These are phyloP conservation scores for Neuroterus valhalla DNA, from an alignment of 1,140 invertebrate genomes.

Conservation along the genomic window DNA sequence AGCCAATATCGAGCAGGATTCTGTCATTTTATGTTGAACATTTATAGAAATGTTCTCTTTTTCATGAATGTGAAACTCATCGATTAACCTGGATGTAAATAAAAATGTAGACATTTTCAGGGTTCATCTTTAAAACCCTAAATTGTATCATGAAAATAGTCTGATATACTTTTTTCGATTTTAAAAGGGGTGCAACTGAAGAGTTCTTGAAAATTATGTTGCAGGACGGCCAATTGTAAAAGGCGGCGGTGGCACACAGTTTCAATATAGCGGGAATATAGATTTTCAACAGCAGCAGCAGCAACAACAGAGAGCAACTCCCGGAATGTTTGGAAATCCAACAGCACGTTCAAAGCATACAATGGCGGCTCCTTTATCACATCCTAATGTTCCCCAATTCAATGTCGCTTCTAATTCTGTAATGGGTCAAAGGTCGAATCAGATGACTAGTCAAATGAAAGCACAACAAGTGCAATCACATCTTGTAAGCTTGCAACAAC, in stretches of 20 bases:
- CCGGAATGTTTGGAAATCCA: conserved; percentile 62
- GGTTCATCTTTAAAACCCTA: no score
- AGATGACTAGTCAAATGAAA: conserved; percentile 70
- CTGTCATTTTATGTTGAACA: conserved; percentile 4
- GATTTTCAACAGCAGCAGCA: conserved; percentile 62
- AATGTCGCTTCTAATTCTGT: conserved; percentile 63
- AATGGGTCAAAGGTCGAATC: conserved; percentile 68
- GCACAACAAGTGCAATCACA: conserved; percentile 64
- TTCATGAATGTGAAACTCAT: background rate
- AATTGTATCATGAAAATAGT: background rate
- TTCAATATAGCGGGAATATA: conserved; percentile 63
- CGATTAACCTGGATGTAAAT: no score
- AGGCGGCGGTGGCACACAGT: conserved; percentile 63
- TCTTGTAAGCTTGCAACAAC: conserved; percentile 66
- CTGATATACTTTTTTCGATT: background rate
- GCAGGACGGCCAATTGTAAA: conserved; percentile 78
- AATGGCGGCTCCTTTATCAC: conserved; percentile 62
- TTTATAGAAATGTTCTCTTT: background rate
- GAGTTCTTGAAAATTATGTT: conserved; percentile 36
- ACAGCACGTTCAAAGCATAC: conserved; percentile 66
- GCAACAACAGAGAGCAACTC: conserved; percentile 69
- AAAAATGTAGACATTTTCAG: no score
- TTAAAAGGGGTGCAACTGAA: background rate
- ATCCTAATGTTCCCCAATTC: conserved; percentile 66
- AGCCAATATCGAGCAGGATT: background rate